Percentiles rank a stretch among this genome's conserved stretches.
Conservation (phyloP, 1,140 invertebrate genomes). For the Megalopta genalis region DNA sequence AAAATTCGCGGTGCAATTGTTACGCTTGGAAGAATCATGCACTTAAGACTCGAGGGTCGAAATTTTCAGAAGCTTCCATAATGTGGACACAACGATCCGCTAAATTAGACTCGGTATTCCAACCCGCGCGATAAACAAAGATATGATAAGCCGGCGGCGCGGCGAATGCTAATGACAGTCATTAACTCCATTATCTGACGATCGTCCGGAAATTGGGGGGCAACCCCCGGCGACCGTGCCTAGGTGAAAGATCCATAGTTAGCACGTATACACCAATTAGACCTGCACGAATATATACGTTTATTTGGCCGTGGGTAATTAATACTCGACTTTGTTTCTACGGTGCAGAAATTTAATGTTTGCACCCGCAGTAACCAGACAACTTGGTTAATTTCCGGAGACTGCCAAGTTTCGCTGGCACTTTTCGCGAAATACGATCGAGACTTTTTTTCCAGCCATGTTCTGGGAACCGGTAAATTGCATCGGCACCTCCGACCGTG, state of each 20-base stretch:
- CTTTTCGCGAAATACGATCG: background rate
- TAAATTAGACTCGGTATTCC: slow-evolving; percentile 16
- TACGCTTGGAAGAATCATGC: no score
- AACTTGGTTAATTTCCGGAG: background rate
- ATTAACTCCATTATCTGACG: slow-evolving; percentile 21
- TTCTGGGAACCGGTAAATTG: slow-evolving; percentile 14
- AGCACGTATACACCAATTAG: slow-evolving; percentile 10
- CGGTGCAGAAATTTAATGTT: background rate
- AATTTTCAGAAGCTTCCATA: no score
- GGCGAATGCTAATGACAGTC: slow-evolving; percentile 31
- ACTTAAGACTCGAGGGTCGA: background rate
- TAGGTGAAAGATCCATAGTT: background rate
- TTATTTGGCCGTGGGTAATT: no score
- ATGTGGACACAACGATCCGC: background rate
- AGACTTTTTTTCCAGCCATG: background rate
- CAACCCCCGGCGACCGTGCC: background rate
- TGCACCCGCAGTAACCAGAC: background rate
- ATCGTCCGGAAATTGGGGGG: background rate
- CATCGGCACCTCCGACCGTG: background rate
- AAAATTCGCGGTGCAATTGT: no score
- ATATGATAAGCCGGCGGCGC: slow-evolving; percentile 27
- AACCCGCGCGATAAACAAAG: slow-evolving; percentile 19
- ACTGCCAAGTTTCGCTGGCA: background rate
- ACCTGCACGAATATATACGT: no score
- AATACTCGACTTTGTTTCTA: no score